Percentiles rank a stretch among this genome's conserved stretches.
Conservation (phyloP, 2,113 vertebrate species). For the Calidris pugnax region DNA sequence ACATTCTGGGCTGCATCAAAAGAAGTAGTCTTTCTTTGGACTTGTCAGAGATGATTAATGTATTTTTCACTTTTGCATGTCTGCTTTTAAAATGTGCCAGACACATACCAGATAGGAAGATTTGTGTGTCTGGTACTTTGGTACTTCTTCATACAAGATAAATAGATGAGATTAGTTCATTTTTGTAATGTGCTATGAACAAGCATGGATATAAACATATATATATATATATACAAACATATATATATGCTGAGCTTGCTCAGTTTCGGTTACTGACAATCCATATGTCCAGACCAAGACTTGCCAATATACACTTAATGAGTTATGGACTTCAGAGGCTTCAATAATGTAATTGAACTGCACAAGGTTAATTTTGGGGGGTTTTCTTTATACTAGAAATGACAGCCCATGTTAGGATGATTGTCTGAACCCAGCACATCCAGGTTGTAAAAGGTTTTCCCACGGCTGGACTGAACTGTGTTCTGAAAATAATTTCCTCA, state of each 20-base stretch:
- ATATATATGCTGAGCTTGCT: not conserved
- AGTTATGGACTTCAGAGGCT: not conserved
- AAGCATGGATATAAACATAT: not conserved
- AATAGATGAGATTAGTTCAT: not conserved
- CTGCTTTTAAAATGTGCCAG: not conserved
- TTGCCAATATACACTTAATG: not conserved
- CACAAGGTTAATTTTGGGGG: not conserved
- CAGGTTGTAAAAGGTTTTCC: not conserved
- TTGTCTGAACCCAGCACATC: not conserved
- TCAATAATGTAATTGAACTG: not conserved
- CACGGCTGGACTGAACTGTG: not conserved
- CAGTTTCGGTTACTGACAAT: not conserved
- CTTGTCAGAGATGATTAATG: not conserved
- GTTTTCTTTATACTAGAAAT: not conserved
- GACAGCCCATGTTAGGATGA: not conserved
- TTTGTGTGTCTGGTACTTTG: not conserved
- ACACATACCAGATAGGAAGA: not conserved
- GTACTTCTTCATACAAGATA: not conserved
- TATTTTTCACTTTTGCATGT: not conserved
- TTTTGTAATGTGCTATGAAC: not conserved
- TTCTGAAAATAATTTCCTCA: not conserved
- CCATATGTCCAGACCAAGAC: not conserved
- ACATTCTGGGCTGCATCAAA: too few relatives aligned
- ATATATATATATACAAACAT: not conserved
- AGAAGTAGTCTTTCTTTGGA: not conserved